phyloP scores from a whole-genome alignment of 2,888 invertebrate species.

The Stenolophus ochropezus region DNA sequence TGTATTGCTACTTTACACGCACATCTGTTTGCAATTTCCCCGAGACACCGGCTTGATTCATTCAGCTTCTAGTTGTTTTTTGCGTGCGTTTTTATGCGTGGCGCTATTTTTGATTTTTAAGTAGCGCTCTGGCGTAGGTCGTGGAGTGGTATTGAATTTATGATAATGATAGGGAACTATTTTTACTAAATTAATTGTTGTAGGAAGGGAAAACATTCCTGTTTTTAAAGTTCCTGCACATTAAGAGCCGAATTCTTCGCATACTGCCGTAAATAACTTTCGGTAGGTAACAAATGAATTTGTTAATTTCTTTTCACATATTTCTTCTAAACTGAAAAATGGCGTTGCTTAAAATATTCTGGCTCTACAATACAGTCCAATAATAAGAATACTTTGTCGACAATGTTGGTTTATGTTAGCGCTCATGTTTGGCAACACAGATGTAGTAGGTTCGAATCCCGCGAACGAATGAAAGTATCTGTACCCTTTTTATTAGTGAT shows the following conservation, averaged over 20 bases:
- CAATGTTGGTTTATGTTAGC: no score
- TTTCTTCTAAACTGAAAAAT: no score
- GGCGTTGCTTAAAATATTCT: no score
- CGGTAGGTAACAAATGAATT: no score
- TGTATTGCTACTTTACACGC: constrained; percentile 12
- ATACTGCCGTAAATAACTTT: neutral
- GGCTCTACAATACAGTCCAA: no score
- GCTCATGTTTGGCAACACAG: no score
- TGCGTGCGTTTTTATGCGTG: neutral
- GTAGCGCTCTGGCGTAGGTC: neutral
- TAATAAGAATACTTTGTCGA: no score
- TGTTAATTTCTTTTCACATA: no score
- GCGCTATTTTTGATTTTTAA: neutral
- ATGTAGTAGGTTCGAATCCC: no score
- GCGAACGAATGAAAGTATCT: no score
- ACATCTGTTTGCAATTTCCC: constrained; percentile 18
- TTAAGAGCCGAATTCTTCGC: neutral
- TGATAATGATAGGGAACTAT: constrained; percentile 10
- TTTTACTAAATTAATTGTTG: neutral
- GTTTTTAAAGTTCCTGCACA: neutral
- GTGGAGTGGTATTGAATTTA: constrained; percentile 2
- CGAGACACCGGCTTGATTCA: constrained; percentile 2
- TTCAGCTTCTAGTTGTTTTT: neutral
- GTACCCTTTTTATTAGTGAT: no score
- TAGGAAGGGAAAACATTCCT: neutral